These are phyloP conservation scores for Thrips palmi DNA, from an alignment of 1,140 invertebrate genomes.

Conservation along the genomic window DNA sequence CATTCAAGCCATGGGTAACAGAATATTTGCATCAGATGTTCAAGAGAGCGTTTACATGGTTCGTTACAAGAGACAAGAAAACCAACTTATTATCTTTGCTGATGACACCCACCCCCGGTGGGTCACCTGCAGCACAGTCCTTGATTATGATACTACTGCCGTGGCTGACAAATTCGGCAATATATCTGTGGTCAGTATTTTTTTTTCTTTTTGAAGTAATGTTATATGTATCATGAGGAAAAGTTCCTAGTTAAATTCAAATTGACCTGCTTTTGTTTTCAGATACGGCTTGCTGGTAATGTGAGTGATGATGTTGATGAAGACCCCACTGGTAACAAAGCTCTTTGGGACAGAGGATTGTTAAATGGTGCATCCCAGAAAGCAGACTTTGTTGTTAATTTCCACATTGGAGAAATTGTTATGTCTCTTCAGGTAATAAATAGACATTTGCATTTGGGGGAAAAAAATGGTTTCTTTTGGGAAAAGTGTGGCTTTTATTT, in stretches of 20 bases:
- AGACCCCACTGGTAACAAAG: conserved; percentile 96
- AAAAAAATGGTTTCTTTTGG: neutral
- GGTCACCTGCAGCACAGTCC: conserved; percentile 78
- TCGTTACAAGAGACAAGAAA: conserved; percentile 86
- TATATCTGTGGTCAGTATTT: conserved; percentile 56
- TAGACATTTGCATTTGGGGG: neutral
- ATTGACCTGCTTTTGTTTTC: conserved; percentile 14
- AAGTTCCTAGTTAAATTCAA: neutral
- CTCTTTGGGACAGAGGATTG: conserved; percentile 92
- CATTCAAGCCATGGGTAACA: conserved; percentile 81
- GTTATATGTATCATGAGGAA: no score
- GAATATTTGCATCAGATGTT: conserved; percentile 88
- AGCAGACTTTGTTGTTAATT: conserved; percentile 76
- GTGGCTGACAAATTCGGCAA: conserved; percentile 99
- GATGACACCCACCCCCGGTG: conserved; percentile 95
- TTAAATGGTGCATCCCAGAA: conserved; percentile 96
- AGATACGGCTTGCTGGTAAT: conserved; percentile 69
- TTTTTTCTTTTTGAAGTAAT: conserved; percentile 1
- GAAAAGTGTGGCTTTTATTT: conserved; percentile 15
- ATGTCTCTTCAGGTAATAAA: conserved; percentile 45
- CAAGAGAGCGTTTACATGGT: conserved; percentile 96
- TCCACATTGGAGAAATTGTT: conserved; percentile 91
- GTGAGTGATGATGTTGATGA: conserved; percentile 96
- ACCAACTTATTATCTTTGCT: conserved; percentile 95
- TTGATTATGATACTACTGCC: conserved; percentile 95